Base-by-base conservation (phyloP, 2,113 vertebrate genomes). In the Alces alces region DNA sequence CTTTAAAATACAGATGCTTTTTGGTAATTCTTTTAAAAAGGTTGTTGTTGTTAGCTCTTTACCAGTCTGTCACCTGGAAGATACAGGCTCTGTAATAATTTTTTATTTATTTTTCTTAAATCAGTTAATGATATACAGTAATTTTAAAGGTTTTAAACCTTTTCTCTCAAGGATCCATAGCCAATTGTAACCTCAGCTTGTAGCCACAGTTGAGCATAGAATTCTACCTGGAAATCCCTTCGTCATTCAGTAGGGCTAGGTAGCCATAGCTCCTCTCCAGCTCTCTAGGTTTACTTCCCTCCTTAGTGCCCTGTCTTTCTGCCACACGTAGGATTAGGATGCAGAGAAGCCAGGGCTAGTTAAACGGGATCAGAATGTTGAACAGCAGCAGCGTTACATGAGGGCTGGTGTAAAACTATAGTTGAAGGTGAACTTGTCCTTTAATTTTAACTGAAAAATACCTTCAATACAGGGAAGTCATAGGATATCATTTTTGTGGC, bases 371-470 rank as follows among this genome's bases (percentile, higher is more conserved):
- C 47, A 57, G 17, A 58, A 30, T 76, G n/a, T 92, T 96, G 45
- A 76, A 23, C 25, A 52, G 55, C 45, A 55, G 15, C 6, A 58
- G 3, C 45, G 7, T 93, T 92, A 28, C 4, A 19, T 85, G 30
- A 80, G 19, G 16, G 19, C 27, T 86, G 2, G 13, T 61, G 88
- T 58, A 92, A 83, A 96, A 54, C 54, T 64, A 12, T 30, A 87
- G 17, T 45, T 92, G 76, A 14, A 91, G 33, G 7, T n/a, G 7
- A 89, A 94, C 3, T 58, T 76, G 33, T 64, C 45, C 12, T 96
- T 96, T 95, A 93, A 90, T 88, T 92, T 88, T 85, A 92, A 84
- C 27, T 82, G 54, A 90, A 88, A 87, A 85, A 60, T 84, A 50
- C 10, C 17, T 86, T 16, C 28, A 73, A n/a, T 58, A 79, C 10